Evolutionary conservation across 2,797 vertebrate genomes (phyloP), one percentile per base, ranked within the genome.

Genomic region (Myotis vivesi): DNA sequence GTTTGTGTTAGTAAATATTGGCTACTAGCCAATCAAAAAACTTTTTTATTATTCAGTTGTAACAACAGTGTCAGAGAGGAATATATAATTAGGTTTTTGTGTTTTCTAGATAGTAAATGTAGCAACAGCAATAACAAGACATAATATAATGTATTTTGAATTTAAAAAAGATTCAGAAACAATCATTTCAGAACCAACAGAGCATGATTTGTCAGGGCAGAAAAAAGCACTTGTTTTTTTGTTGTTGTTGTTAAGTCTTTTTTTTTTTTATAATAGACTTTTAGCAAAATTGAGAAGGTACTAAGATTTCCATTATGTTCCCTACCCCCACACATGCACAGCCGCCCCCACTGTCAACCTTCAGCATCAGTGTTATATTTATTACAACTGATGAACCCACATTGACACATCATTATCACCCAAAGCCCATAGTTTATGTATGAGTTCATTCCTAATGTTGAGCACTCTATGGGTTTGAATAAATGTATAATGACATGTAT

Each of bases 1-100:
- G 62, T 73, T 89, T 77, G 49, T 86, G 62, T 91, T 90, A 73
- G 71, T 86, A 51, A 80, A 53, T 88, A 82, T 36, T 95, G 68
- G 53, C 64, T 80, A 51, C 46, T 53, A 62, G 51, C 20, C 80
- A 91, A 20, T 72, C 17, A 72, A 44, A 38, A 72, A 41, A 44
- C 41, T 69, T 92, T 57, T 87, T 72, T 57, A 84, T 89, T 69
- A 38, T 75, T 77, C 62, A 73, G 5, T 49, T 86, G 93, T 86
- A 89, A 66, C 10, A 87, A 66, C 10, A 80, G 71, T 95, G 36
- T 13, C n/a, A 23, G n/a, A 62, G 55, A 89, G 30, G 55, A 84
- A 85, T 87, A 51, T 77, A 57, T 51, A 76, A 82, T 68, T 80
- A 76, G 69, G 23, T 36, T 59, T 81, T 59, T 89, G 0, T 76